Conservation (phyloP, 2,113 vertebrate species). For the Periophthalmus modestus region DNA sequence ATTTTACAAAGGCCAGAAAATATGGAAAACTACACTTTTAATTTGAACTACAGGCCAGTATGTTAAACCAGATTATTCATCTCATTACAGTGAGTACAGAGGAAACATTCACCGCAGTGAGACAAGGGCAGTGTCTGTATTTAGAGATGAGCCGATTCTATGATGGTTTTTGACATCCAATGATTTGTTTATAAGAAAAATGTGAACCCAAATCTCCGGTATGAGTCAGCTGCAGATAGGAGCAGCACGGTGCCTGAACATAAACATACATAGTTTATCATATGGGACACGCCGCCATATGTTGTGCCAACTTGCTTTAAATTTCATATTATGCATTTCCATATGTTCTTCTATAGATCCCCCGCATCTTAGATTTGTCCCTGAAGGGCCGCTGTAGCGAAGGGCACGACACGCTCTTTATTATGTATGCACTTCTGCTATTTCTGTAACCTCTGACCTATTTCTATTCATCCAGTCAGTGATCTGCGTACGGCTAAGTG, state of each 20-base stretch:
- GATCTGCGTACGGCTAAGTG: slow-evolving; percentile 50
- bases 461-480: slow-evolving; percentile 40
- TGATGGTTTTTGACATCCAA: slow-evolving; percentile 17
- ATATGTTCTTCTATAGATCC: slow-evolving; percentile 31
- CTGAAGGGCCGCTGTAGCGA: slow-evolving; percentile 5
- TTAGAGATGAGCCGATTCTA: not conserved
- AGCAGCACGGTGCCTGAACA: slow-evolving; percentile 25
- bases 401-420: not conserved
- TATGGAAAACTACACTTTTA: not conserved
- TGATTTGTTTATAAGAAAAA: slow-evolving; percentile 45
- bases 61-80: not conserved
- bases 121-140: not conserved
- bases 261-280: slow-evolving; percentile 24
- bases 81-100: not conserved
- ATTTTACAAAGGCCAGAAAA: not conserved
- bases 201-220: slow-evolving; percentile 12
- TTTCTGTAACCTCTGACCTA: slow-evolving; percentile 45
- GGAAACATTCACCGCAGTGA: not conserved
- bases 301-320: slow-evolving; percentile 21
- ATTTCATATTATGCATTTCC: slow-evolving; percentile 20
- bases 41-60: not conserved
- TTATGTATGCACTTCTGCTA: slow-evolving; percentile 1
- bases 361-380: slow-evolving; percentile 13
- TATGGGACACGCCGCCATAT: slow-evolving; percentile 35
- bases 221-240: slow-evolving; percentile 36